Evolutionary conservation across 1,140 invertebrate species (phyloP).

Genomic region (Bombyx mori): ASM3026992v2 NC_085120.1:6261501-6262000

Average conservation of each 20-base stretch:
- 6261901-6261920: background rate
- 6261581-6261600: slow-evolving; percentile 48
- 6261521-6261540: slow-evolving; percentile 60
- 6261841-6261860: background rate
- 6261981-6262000: slow-evolving; percentile 8
- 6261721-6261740: background rate
- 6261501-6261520: slow-evolving; percentile 58
- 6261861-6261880: background rate
- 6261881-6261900: background rate
- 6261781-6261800: background rate
- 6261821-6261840: background rate
- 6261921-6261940: slow-evolving; percentile 50
- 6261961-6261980: slow-evolving; percentile 50
- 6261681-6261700: no score
- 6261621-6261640: slow-evolving; percentile 46
- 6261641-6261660: slow-evolving; percentile 1
- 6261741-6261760: background rate
- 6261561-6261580: slow-evolving; percentile 64
- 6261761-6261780: background rate
- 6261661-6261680: no score
- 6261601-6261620: slow-evolving; percentile 50
- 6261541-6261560: slow-evolving; percentile 47
- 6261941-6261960: slow-evolving; percentile 57
- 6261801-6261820: background rate
- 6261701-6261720: no score